Percentiles rank a stretch among this genome's conserved stretches.
Conservation (phyloP, 2,888 invertebrate genomes). For the Lithosia quadra region DNA sequence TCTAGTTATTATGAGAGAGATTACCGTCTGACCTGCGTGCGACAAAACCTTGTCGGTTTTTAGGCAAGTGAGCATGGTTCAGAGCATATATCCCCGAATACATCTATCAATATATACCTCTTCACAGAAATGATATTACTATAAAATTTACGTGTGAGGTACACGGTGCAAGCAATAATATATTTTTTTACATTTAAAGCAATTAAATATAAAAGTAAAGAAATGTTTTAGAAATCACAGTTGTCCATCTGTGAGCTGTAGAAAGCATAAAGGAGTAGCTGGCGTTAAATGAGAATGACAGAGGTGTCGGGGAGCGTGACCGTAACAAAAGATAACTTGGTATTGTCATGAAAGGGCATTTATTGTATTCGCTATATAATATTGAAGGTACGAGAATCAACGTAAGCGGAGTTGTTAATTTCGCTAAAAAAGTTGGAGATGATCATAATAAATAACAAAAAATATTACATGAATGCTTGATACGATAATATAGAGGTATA, state of each 20-base stretch:
- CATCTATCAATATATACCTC: too few relatives aligned
- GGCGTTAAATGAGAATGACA: slow-evolving; percentile 61
- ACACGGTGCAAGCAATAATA: background rate
- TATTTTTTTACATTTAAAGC: background rate
- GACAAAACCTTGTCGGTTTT: too few relatives aligned
- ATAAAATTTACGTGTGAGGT: too few relatives aligned
- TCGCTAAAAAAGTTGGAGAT: too few relatives aligned
- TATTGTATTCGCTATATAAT: slow-evolving; percentile 4
- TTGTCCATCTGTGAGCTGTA: slow-evolving; percentile 51
- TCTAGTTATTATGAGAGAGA: too few relatives aligned
- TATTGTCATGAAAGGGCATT: slow-evolving; percentile 22
- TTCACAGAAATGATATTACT: too few relatives aligned
- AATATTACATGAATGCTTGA: too few relatives aligned
- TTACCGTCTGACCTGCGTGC: too few relatives aligned
- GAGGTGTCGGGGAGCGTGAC: slow-evolving; percentile 45
- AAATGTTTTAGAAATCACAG: slow-evolving; percentile 44
- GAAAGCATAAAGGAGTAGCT: slow-evolving; percentile 64
- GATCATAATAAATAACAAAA: too few relatives aligned
- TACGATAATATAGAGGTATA: too few relatives aligned
- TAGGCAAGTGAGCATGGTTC: too few relatives aligned
- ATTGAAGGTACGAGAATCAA: background rate
- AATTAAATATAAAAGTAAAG: slow-evolving; percentile 6
- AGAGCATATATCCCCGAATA: too few relatives aligned
- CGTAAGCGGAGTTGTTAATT: background rate
- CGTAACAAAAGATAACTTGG: slow-evolving; percentile 43